Evolutionary conservation across 2,888 invertebrate species (phyloP).

Genomic region (Drosophila prolongata): DNA sequence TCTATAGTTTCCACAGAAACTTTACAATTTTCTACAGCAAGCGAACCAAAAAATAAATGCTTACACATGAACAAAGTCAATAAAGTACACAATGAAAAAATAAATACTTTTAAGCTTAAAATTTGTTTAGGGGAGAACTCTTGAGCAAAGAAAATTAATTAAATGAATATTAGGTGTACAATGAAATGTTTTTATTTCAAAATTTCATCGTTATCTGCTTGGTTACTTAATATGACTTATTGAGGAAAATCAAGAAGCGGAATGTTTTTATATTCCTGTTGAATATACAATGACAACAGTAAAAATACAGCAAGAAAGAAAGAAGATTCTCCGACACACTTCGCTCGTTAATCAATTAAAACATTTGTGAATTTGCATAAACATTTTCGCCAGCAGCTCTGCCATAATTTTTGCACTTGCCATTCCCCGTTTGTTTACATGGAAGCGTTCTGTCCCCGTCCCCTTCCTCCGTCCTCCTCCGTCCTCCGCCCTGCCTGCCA

Average conservation of each 20-base stretch:
- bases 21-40: too few relatives aligned
- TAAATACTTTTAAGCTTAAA: too few relatives aligned
- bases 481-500: conserved; percentile 12
- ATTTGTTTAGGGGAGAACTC: too few relatives aligned
- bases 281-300: conserved; percentile 19
- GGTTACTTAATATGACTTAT: not conserved
- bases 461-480: too few relatives aligned
- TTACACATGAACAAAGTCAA: too few relatives aligned
- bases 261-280: conserved; percentile 24
- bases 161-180: too few relatives aligned
- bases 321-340: conserved; percentile 48
- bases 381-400: conserved; percentile 41
- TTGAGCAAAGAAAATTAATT: too few relatives aligned
- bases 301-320: conserved; percentile 8
- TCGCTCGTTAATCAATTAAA: conserved; percentile 67
- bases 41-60: too few relatives aligned
- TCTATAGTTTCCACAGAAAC: too few relatives aligned
- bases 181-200: not conserved
- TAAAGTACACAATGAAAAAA: too few relatives aligned
- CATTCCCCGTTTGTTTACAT: conserved; percentile 37
- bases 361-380: conserved; percentile 67
- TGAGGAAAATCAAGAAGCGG: conserved; percentile 2
- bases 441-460: conserved; percentile 2
- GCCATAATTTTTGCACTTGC: conserved; percentile 63
- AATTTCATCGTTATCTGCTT: conserved; percentile 1